Conservation (phyloP, 2,888 invertebrate species). For the Megaustenia siamemsis region DNA sequence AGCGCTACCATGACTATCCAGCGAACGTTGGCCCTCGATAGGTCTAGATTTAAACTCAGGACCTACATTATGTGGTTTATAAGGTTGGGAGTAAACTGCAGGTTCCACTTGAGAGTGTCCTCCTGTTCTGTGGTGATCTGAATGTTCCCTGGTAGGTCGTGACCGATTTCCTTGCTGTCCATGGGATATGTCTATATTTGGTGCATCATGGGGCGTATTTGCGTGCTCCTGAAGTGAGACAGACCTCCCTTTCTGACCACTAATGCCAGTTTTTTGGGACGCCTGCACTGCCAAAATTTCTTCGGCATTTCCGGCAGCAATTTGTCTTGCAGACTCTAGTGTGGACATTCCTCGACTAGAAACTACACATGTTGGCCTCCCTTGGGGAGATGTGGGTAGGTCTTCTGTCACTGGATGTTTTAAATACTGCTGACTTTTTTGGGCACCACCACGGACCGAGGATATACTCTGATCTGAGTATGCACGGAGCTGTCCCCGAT, state of each 20-base stretch:
- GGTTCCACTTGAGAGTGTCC: neutral
- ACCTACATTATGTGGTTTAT: neutral
- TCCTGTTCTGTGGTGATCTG: neutral
- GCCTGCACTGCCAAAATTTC: conserved; percentile 38
- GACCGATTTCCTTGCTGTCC: conserved; percentile 20
- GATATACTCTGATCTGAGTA: neutral
- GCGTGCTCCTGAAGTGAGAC: conserved; percentile 5
- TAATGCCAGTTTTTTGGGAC: neutral
- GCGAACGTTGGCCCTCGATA: conserved; percentile 3
- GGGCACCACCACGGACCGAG: neutral
- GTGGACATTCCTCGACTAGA: conserved; percentile 42
- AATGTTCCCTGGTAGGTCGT: neutral
- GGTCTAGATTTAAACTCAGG: neutral
- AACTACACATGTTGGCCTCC: neutral
- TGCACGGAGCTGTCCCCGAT: neutral
- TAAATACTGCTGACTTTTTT: conserved; percentile 17
- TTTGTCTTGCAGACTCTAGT: conserved; percentile 44
- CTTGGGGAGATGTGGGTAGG: neutral
- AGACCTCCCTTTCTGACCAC: neutral
- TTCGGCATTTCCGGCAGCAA: conserved; percentile 48
- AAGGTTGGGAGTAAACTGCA: conserved; percentile 13
- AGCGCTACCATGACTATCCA: neutral
- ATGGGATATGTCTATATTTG: conserved; percentile 32
- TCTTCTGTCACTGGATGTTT: conserved; percentile 7
- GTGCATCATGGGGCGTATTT: neutral